A percentile compares a stretch with the other conserved stretches of the same genome.
These are phyloP conservation scores for Aporophyla nigra DNA, from an alignment of 2,888 invertebrate genomes.

Conservation along the genomic window DNA sequence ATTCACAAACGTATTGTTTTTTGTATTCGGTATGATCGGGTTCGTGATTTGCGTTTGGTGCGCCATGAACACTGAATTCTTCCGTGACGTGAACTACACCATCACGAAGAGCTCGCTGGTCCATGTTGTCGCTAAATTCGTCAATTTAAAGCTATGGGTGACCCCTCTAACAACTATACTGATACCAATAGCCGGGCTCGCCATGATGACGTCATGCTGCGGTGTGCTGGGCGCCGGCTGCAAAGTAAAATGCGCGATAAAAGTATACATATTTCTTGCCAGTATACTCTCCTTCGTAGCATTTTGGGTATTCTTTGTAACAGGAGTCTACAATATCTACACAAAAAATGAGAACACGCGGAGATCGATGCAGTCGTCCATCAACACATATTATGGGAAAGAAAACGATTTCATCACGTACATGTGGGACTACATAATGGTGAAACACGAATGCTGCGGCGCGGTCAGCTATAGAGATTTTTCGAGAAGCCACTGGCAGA, in stretches of 20 bases:
- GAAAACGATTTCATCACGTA: constrained; percentile 82
- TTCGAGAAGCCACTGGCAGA: constrained; percentile 78
- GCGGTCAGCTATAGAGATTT: constrained; percentile 80
- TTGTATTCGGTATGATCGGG: constrained; percentile 76
- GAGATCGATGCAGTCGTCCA: constrained; percentile 71
- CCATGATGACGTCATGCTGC: constrained; percentile 84
- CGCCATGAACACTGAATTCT: constrained; percentile 82
- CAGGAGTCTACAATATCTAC: constrained; percentile 83
- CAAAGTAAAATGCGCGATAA: constrained; percentile 83
- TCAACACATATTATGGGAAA: constrained; percentile 79
- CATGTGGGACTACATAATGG: constrained; percentile 83
- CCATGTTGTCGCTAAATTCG: constrained; percentile 77
- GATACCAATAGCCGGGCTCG: constrained; percentile 76
- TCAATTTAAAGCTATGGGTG: constrained; percentile 82
- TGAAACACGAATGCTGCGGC: constrained; percentile 85
- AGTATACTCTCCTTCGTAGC: constrained; percentile 74
- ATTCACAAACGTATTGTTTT: constrained; percentile 83
- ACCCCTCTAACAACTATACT: constrained; percentile 82
- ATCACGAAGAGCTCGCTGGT: constrained; percentile 82
- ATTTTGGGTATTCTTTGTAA: constrained; percentile 83
- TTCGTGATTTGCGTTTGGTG: constrained; percentile 84
- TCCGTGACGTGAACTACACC: constrained; percentile 84
- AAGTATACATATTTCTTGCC: constrained; percentile 83
- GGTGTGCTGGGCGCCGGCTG: constrained; percentile 86
- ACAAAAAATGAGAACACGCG: constrained; percentile 77